These are phyloP conservation scores for Caranx ignobilis DNA, from an alignment of 2,113 vertebrate species.

Conservation along the genomic window DNA sequence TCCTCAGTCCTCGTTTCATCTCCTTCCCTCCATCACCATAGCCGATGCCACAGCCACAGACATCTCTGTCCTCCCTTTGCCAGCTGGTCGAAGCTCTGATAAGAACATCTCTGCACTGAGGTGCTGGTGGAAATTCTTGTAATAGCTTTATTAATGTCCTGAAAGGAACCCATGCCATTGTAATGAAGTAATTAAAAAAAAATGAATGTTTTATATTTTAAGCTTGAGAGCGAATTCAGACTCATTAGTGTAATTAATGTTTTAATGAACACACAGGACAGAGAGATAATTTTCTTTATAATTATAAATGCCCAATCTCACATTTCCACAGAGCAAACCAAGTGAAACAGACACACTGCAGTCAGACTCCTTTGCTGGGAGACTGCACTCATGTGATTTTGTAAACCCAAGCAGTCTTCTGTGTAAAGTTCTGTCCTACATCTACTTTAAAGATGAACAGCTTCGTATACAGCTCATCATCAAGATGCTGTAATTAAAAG, in stretches of 20 bases:
- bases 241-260: slow-evolving; percentile 52
- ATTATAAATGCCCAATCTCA: slow-evolving; percentile 21
- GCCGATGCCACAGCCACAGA: slow-evolving; percentile 46
- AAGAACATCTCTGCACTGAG: slow-evolving; percentile 38
- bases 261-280: slow-evolving; percentile 47
- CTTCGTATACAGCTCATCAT: slow-evolving; percentile 52
- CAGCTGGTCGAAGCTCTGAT: slow-evolving; percentile 44
- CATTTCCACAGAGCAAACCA: slow-evolving; percentile 16
- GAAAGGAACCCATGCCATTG: slow-evolving; percentile 34
- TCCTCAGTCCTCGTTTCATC: slow-evolving; percentile 67
- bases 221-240: slow-evolving; percentile 15
- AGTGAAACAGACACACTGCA: background rate
- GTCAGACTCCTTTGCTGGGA: background rate
- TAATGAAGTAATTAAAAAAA: slow-evolving; percentile 36
- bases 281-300: slow-evolving; percentile 33
- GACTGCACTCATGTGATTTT: slow-evolving; percentile 29
- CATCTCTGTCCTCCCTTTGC: slow-evolving; percentile 40
- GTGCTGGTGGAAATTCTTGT: slow-evolving; percentile 40
- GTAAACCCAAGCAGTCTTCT: slow-evolving; percentile 40
- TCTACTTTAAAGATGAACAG: slow-evolving; percentile 52
- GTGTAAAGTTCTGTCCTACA: slow-evolving; percentile 51
- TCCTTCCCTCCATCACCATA: slow-evolving; percentile 18
- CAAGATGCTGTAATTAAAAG: slow-evolving; percentile 61
- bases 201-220: slow-evolving; percentile 38
- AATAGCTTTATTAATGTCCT: slow-evolving; percentile 64